Percentiles rank a stretch among this genome's conserved stretches.
Conservation (phyloP, 2,888 invertebrate genomes). For the Acanthoscelides obtectus region DNA sequence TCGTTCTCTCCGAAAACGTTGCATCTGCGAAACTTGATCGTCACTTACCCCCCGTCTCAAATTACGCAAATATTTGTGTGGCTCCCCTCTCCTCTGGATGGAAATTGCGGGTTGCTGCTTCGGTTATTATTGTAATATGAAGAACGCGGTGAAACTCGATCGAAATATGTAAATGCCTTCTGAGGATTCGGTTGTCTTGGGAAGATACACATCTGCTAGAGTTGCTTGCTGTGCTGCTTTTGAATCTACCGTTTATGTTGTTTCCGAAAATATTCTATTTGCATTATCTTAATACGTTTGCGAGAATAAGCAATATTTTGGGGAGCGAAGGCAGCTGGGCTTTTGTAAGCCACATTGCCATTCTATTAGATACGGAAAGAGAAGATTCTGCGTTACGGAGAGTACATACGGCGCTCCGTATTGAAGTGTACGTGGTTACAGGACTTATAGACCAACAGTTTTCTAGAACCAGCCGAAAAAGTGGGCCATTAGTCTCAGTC, state of each 20-base stretch:
- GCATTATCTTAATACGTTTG: background rate
- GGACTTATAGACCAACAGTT: no score
- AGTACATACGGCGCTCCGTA: no score
- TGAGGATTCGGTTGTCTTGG: constrained; percentile 9
- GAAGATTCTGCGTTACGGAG: no score
- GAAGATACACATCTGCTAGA: constrained; percentile 10
- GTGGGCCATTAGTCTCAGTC: no score
- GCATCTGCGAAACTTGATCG: background rate
- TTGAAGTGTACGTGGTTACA: no score
- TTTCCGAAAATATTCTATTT: constrained; percentile 2
- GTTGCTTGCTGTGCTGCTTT: background rate
- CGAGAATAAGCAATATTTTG: background rate
- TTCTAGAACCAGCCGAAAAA: no score
- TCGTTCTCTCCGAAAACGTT: background rate
- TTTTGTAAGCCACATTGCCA: no score
- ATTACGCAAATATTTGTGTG: background rate
- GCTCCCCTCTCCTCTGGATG: background rate
- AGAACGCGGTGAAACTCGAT: background rate
- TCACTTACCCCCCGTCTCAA: background rate
- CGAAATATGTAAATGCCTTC: background rate
- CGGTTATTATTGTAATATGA: background rate
- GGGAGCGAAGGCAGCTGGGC: no score
- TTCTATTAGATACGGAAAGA: no score
- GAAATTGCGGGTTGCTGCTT: background rate
- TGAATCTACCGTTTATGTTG: background rate